Evolutionary conservation across 1,140 invertebrate species (phyloP), one percentile per base, ranked within the genome.

Genomic region (Octopus sinensis): DNA sequence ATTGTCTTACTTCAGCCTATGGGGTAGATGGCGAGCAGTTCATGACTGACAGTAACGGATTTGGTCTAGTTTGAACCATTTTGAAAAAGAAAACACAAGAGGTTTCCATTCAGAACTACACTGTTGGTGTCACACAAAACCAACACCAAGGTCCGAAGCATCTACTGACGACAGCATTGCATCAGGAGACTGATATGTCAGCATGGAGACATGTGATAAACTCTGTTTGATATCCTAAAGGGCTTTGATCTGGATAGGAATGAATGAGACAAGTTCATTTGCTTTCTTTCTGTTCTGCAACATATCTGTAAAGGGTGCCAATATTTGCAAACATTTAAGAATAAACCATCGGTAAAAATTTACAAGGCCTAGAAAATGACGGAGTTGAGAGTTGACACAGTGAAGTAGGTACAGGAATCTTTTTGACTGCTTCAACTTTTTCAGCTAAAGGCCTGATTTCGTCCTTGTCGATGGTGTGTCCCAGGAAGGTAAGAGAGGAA

Each of bases 331-430:
- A 30, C 75, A 53, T 13, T 78, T 51, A 68, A 80, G 76, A 30
- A 83, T 54, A 53, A 83, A 81, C 4, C 80, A 68, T 23, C 71
- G 79, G 62, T 83, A 78, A 79, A 82, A 83, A 77, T 83, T 83
- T 30, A 83, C 68, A 73, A 83, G 9, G 9, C 62, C 62, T 68
- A 68, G n/a, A n/a, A 68, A 68, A n/a, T n/a, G 62, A n/a, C 62
- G 62, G n/a, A 68, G 62, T 68, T 68, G 62, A 9, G 23, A 23
- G 23, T 23, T 23, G 23, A 23, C n/a, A 12, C 9, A 68, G 9
- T 9, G 62, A 68, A 9, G n/a, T 68, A 68, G 62, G 62, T 12
- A 68, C n/a, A 68, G 62, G 62, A 68, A 68, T 12, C 9, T n/a
- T 68, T 68, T 12, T n/a, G 9, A 68, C 62, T 9, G 9, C 62